These are phyloP conservation scores for Ladona fulva DNA, from an alignment of 1,140 invertebrate species.

Conservation along the genomic window DNA sequence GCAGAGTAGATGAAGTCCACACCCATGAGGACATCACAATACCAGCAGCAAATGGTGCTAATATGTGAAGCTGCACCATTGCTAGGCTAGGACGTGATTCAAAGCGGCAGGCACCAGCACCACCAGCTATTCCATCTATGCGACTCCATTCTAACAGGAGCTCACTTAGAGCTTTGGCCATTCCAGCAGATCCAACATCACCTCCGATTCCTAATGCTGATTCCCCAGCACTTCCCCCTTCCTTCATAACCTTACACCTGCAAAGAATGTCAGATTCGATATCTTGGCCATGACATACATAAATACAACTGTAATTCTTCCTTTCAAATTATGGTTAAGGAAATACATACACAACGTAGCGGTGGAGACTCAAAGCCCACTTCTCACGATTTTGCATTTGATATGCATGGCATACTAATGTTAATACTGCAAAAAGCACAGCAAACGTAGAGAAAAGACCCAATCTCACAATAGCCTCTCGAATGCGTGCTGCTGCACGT, in stretches of 20 bases:
- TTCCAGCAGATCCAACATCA: neutral
- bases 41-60: slow-evolving; percentile 72
- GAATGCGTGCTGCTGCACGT: slow-evolving; percentile 70
- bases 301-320: neutral
- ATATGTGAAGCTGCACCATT: slow-evolving; percentile 68
- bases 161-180: neutral
- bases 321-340: neutral
- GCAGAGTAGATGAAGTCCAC: slow-evolving; percentile 72
- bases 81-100: slow-evolving; percentile 65
- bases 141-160: neutral
- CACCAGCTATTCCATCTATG: neutral
- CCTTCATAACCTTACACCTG: slow-evolving; percentile 12
- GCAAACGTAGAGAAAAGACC: slow-evolving; percentile 63
- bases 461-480: slow-evolving; percentile 70
- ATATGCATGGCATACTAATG: slow-evolving; percentile 70
- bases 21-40: slow-evolving; percentile 88
- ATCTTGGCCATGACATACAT: neutral
- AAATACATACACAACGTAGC: slow-evolving; percentile 68
- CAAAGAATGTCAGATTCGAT: neutral
- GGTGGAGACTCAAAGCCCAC: slow-evolving; percentile 65
- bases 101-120: slow-evolving; percentile 46
- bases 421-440: slow-evolving; percentile 55
- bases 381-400: slow-evolving; percentile 60
- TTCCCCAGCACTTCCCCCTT: neutral
- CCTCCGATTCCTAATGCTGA: neutral